phyloP scores from a whole-genome alignment of 2,888 invertebrate genomes.

The Cephus sareptanus region DNA sequence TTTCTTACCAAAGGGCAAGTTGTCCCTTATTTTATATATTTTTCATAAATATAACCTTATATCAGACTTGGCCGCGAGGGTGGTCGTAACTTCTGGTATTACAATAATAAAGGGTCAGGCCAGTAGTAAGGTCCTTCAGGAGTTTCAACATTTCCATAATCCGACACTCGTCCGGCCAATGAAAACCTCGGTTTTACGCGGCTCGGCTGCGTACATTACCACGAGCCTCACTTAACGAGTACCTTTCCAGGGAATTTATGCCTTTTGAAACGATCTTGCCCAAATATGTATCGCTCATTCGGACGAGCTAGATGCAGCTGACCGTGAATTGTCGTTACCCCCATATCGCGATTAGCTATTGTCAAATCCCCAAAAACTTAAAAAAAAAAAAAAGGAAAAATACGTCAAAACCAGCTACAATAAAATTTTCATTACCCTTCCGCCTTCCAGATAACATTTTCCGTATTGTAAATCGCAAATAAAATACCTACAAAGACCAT shows the following conservation, averaged over 20 bases:
- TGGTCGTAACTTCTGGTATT: conserved; percentile 60
- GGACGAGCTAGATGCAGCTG: conserved; percentile 9
- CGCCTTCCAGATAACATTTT: not conserved
- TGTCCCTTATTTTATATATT: not conserved
- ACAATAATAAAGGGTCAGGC: conserved; percentile 63
- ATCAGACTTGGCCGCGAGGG: conserved; percentile 45
- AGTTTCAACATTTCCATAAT: conserved; percentile 60
- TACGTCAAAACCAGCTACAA: not conserved
- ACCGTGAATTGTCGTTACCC: conserved; percentile 5
- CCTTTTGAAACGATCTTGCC: not conserved
- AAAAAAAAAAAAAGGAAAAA: not conserved
- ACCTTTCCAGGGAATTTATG: conserved; percentile 26
- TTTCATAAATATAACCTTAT: conserved; percentile 57
- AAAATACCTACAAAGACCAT: not conserved
- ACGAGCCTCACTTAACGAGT: conserved; percentile 28
- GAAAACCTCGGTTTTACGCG: conserved; percentile 52
- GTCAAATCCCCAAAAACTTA: not conserved
- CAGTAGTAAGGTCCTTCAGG: conserved; percentile 30
- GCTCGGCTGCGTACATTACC: conserved; percentile 20
- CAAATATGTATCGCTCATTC: conserved; percentile 4
- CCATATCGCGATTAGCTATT: not conserved
- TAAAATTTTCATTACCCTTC: not conserved
- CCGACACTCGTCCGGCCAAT: conserved; percentile 51
- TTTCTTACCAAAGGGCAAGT: not conserved
- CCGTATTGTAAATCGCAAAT: not conserved